Evolutionary conservation across 2,797 vertebrate genomes (phyloP).

Genomic region (Mastacembelus armatus): DNA sequence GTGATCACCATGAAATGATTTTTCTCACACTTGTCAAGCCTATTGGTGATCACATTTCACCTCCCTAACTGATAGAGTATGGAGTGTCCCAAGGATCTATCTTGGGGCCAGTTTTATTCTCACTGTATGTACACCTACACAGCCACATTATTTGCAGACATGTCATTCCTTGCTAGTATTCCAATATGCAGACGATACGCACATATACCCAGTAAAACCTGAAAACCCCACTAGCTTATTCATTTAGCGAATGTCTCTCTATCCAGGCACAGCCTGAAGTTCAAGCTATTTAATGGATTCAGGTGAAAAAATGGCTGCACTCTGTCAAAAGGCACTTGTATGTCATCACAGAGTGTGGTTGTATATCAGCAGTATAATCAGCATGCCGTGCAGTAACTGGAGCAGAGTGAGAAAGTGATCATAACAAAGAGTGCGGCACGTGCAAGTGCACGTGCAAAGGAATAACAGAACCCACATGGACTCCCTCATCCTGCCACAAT

Average conservation of each 20-base stretch:
- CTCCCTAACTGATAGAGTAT: no score
- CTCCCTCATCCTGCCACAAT: conserved; percentile 52
- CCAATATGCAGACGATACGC: neutral
- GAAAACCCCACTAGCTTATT: neutral
- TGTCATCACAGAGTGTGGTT: conserved; percentile 12
- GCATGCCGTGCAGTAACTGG: conserved; percentile 26
- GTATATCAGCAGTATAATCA: conserved; percentile 22
- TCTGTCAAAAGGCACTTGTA: neutral
- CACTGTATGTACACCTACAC: no score
- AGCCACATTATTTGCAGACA: neutral
- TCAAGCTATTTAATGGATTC: conserved; percentile 1
- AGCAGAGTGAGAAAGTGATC: conserved; percentile 53
- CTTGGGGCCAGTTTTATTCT: neutral
- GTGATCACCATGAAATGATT: no score
- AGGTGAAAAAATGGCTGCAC: neutral
- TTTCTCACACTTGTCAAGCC: no score
- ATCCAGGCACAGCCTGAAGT: conserved; percentile 1
- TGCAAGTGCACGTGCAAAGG: conserved; percentile 29
- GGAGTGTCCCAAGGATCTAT: no score
- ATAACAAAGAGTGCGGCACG: conserved; percentile 15
- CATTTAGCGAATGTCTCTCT: neutral
- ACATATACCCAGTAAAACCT: neutral
- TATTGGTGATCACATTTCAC: no score
- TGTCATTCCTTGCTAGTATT: neutral
- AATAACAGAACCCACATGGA: conserved; percentile 57